Evolutionary conservation across 2,888 invertebrate species (phyloP).

Genomic region (Elysia crispata): DNA sequence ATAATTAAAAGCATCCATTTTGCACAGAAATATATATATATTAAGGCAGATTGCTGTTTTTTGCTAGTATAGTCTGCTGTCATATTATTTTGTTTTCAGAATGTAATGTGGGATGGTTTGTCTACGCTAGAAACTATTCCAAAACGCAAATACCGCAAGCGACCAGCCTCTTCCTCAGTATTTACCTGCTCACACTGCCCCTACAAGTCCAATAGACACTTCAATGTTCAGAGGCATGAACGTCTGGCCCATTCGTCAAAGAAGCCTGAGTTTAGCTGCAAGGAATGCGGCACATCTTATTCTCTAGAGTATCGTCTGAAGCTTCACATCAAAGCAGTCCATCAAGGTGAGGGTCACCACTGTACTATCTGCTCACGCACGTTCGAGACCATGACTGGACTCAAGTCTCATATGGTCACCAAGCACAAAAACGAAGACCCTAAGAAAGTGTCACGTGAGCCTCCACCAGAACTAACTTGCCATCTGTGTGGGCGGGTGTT

Average conservation of each 20-base stretch:
- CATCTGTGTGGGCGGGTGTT: conserved; percentile 42
- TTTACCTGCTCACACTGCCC: conserved; percentile 48
- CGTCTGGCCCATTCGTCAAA: conserved; percentile 47
- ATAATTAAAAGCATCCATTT: too few species aligned
- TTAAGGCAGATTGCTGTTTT: too few species aligned
- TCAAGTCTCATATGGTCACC: conserved; percentile 48
- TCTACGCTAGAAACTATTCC: conserved; percentile 28
- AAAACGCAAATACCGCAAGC: conserved; percentile 38
- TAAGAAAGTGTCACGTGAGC: conserved; percentile 30
- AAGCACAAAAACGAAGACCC: conserved; percentile 48
- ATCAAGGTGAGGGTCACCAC: conserved; percentile 49
- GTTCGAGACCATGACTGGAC: conserved; percentile 50
- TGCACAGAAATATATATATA: too few species aligned
- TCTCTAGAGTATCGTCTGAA: conserved; percentile 47
- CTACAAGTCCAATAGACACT: conserved; percentile 48
- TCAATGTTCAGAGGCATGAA: conserved; percentile 49
- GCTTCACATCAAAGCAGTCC: conserved; percentile 48
- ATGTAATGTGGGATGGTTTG: conserved; percentile 21
- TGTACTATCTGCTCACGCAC: conserved; percentile 44
- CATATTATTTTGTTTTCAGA: conserved; percentile 39
- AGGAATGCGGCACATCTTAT: conserved; percentile 49
- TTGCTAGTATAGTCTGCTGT: too few species aligned
- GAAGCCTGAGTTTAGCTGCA: conserved; percentile 49
- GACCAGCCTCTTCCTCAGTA: conserved; percentile 42
- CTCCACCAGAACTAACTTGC: conserved; percentile 49